Conservation (phyloP, 2,888 invertebrate species). For the Hyposoter dolosus region DNA sequence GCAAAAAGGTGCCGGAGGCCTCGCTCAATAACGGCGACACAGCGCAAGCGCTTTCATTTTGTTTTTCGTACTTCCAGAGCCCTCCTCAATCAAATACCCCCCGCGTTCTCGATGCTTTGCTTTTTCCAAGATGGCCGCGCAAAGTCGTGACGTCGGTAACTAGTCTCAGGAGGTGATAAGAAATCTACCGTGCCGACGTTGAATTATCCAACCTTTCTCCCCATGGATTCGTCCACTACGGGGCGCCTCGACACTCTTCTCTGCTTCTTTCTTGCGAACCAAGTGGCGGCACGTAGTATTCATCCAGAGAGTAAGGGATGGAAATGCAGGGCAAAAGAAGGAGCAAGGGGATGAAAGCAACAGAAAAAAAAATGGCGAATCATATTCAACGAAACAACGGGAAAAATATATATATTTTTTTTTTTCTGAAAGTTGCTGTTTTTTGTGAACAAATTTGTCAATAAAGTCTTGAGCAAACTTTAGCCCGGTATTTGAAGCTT, state of each 20-base stretch:
- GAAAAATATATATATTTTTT: conserved; percentile 13
- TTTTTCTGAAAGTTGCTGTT: neutral
- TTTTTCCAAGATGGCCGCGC: conserved; percentile 83
- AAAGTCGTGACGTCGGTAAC: conserved; percentile 75
- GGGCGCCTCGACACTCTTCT: conserved; percentile 69
- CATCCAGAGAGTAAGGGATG: neutral
- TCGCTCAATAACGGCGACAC: conserved; percentile 83
- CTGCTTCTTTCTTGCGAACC: conserved; percentile 56
- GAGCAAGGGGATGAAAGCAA: neutral
- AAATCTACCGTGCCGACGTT: conserved; percentile 69
- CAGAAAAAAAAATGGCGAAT: conserved; percentile 6
- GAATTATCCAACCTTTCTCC: conserved; percentile 32
- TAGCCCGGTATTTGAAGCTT: neutral
- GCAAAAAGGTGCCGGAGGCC: conserved; percentile 83
- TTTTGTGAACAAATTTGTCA: neutral
- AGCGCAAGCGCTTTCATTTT: conserved; percentile 85
- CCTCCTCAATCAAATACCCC: conserved; percentile 58
- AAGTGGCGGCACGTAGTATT: conserved; percentile 24
- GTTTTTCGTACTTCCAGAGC: conserved; percentile 81
- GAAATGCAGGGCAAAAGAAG: neutral
- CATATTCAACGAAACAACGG: neutral
- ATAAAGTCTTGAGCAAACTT: neutral
- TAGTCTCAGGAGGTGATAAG: conserved; percentile 70
- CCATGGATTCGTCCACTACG: conserved; percentile 55
- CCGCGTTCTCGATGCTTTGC: conserved; percentile 75